Evolutionary conservation across 92 coral and sea anemone genomes (phyloP).

Genomic region (Zoanthus solanderi): DNA sequence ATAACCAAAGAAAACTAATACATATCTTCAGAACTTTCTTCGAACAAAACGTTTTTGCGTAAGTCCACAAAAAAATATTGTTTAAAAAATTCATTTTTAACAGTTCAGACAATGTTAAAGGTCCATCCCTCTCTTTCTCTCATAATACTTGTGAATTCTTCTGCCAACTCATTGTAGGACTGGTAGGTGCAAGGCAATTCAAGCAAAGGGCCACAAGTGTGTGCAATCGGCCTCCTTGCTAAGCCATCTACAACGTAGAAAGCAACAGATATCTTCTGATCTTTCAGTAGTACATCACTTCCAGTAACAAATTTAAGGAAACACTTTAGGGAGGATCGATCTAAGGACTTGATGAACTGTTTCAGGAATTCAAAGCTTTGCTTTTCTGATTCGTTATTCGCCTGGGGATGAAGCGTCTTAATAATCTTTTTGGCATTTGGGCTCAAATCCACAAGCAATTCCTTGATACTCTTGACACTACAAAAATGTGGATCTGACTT

Average conservation of each 20-base stretch:
- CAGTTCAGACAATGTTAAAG: conserved; percentile 52
- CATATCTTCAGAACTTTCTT: conserved; percentile 33
- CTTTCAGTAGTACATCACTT: conserved; percentile 59
- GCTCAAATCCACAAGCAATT: conserved; percentile 37
- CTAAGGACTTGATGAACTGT: conserved; percentile 64
- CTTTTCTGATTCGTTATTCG: conserved; percentile 41
- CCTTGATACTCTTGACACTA: conserved; percentile 42
- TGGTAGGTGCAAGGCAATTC: conserved; percentile 69
- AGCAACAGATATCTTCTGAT: conserved; percentile 53
- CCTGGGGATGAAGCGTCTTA: conserved; percentile 47
- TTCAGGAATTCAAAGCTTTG: conserved; percentile 63
- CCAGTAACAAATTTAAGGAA: conserved; percentile 63
- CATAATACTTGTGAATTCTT: conserved; percentile 63
- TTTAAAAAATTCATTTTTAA: no score
- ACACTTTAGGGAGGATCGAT: conserved; percentile 56
- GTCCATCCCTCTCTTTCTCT: conserved; percentile 68
- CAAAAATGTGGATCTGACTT: conserved; percentile 42
- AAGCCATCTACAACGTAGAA: conserved; percentile 40
- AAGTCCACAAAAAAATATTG: conserved; percentile 18
- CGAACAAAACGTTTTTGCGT: conserved; percentile 42
- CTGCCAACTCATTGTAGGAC: conserved; percentile 68
- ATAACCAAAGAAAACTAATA: no score
- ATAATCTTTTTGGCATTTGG: conserved; percentile 52
- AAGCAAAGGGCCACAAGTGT: conserved; percentile 65
- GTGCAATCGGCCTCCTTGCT: conserved; percentile 40